Conservation (phyloP, 2,888 invertebrate genomes). For the Schizotus pectinicornis region DNA sequence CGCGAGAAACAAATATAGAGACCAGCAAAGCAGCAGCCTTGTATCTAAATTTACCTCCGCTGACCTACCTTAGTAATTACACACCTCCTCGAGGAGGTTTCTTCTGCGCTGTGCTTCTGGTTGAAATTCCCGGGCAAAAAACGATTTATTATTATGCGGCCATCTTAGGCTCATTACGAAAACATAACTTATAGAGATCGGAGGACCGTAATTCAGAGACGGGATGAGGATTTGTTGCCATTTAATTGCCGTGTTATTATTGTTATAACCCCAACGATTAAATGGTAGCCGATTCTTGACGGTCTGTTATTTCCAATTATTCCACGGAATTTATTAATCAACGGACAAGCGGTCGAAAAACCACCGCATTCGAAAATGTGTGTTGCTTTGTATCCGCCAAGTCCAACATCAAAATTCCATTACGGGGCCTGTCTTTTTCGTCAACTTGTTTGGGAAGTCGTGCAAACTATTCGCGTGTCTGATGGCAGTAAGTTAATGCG, state of each 20-base stretch:
- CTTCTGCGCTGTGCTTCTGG: slow-evolving; percentile 27
- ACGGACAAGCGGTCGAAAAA: too few species aligned
- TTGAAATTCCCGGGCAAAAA: background rate
- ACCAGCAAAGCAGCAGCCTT: slow-evolving; percentile 25
- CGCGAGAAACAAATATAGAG: slow-evolving; percentile 19
- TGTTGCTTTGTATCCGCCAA: too few species aligned
- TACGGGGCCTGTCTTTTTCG: too few species aligned
- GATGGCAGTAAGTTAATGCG: slow-evolving; percentile 16
- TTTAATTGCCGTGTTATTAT: background rate
- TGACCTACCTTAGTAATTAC: slow-evolving; percentile 39
- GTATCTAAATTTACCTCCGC: slow-evolving; percentile 32
- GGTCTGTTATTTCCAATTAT: too few species aligned
- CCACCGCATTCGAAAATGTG: too few species aligned
- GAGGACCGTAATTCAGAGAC: background rate
- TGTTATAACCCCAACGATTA: too few species aligned
- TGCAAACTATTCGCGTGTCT: slow-evolving; percentile 18
- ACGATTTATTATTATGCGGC: background rate
- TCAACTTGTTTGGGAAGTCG: background rate
- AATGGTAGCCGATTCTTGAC: too few species aligned
- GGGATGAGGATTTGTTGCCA: background rate
- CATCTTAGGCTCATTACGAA: background rate
- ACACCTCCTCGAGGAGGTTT: slow-evolving; percentile 30
- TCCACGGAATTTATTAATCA: too few species aligned
- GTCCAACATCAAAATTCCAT: too few species aligned
- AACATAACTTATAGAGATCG: background rate